These are phyloP conservation scores for Drosophila arizonae DNA, from an alignment of 1,140 invertebrate species.

Conservation along the genomic window DNA sequence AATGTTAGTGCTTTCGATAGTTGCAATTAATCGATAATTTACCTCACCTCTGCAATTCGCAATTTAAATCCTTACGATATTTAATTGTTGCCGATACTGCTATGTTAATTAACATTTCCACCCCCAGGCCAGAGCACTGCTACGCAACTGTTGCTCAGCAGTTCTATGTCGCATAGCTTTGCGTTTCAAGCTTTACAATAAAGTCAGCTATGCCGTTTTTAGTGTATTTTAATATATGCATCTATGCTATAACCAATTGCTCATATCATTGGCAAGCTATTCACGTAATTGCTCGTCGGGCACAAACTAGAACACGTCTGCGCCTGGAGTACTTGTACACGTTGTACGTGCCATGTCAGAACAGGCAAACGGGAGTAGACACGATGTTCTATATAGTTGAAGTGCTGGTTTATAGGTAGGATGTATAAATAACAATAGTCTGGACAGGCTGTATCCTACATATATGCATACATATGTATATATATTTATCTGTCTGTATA, in stretches of 20 bases:
- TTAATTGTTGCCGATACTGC: neutral
- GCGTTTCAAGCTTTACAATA: neutral
- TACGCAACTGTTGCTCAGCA: neutral
- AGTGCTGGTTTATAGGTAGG: slow-evolving; percentile 11
- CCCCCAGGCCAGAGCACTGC: neutral
- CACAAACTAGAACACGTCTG: slow-evolving; percentile 76
- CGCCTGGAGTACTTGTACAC: slow-evolving; percentile 34
- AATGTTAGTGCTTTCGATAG: neutral
- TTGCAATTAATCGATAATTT: neutral
- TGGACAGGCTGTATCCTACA: slow-evolving; percentile 14
- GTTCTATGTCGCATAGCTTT: neutral
- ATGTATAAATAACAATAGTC: slow-evolving; percentile 64
- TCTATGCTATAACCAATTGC: slow-evolving; percentile 43
- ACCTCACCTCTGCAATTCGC: too few species aligned
- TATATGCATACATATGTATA: neutral
- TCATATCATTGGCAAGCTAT: slow-evolving; percentile 46
- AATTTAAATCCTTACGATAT: neutral
- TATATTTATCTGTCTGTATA: slow-evolving; percentile 19
- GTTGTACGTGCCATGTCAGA: slow-evolving; percentile 61
- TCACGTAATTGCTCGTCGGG: slow-evolving; percentile 63
- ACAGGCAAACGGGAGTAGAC: slow-evolving; percentile 38
- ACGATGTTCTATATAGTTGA: slow-evolving; percentile 64
- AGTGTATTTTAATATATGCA: slow-evolving; percentile 46
- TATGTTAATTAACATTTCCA: neutral
- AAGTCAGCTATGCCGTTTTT: slow-evolving; percentile 1